A percentile compares a stretch with the other conserved stretches of the same genome.
Conservation (phyloP, 2,888 invertebrate genomes). For the Drosophila limbata region DNA sequence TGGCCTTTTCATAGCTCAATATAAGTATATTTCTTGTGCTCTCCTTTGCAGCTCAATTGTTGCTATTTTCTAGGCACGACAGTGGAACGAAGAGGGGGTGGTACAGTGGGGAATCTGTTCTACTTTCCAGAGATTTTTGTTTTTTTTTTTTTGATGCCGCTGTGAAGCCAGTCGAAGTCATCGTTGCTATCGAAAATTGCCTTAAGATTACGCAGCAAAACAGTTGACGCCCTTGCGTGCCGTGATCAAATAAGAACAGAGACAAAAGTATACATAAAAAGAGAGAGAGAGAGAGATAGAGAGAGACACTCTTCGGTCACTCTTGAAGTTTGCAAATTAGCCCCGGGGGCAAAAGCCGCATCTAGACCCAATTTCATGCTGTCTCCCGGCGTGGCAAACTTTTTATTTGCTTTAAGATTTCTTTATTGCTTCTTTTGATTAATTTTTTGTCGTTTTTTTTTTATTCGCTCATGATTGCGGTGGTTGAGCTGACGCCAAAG, state of each 20-base stretch:
- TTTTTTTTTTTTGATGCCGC: conserved; percentile 34
- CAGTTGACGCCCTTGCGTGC: conserved; percentile 59
- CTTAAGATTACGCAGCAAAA: conserved; percentile 63
- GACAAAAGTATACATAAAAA: not conserved
- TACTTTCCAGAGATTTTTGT: conserved; percentile 62
- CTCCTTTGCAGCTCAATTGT: conserved; percentile 49
- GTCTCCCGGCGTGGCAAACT: conserved; percentile 58
- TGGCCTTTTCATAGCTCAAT: conserved; percentile 72
- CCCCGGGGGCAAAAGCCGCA: conserved; percentile 37
- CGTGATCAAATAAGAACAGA: conserved; percentile 15
- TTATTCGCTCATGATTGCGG: conserved; percentile 7
- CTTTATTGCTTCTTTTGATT: conserved; percentile 77
- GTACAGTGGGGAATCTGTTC: conserved; percentile 45
- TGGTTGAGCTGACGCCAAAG: conserved; percentile 37
- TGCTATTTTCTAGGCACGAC: conserved; percentile 48
- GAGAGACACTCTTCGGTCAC: conserved; percentile 54
- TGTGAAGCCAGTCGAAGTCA: conserved; percentile 46
- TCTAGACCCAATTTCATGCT: conserved; percentile 74
- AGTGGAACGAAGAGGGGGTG: not conserved
- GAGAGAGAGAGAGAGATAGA: conserved; percentile 10
- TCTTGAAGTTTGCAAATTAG: conserved; percentile 61
- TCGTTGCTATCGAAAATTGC: conserved; percentile 46
- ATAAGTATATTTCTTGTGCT: conserved; percentile 19
- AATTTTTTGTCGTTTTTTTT: conserved; percentile 47
- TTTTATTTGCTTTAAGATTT: conserved; percentile 75